These are phyloP conservation scores for Leptopterna dolabrata DNA, from an alignment of 2,888 invertebrate species.

Conservation along the genomic window DNA sequence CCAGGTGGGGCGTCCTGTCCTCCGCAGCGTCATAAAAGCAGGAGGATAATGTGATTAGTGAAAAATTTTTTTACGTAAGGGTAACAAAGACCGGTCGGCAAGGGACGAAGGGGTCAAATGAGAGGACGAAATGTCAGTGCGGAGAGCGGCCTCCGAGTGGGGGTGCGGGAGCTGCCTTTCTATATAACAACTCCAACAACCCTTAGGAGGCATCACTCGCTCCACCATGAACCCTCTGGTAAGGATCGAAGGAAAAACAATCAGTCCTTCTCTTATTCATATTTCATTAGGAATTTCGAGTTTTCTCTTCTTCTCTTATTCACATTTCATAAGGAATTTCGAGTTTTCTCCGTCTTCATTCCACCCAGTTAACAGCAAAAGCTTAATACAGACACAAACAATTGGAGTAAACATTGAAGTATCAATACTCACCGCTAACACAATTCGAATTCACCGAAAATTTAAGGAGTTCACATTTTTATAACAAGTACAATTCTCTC, in stretches of 20 bases:
- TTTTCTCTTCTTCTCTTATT: neutral
- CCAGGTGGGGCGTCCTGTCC: neutral
- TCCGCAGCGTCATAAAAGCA: neutral
- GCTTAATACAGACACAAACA: neutral
- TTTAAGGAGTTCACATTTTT: too few species aligned
- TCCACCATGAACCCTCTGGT: constrained; percentile 48
- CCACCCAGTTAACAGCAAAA: neutral
- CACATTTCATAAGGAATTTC: neutral
- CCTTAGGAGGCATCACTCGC: constrained; percentile 14
- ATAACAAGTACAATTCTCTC: too few species aligned
- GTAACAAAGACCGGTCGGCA: neutral
- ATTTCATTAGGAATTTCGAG: neutral
- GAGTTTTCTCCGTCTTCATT: too few species aligned
- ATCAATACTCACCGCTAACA: too few species aligned
- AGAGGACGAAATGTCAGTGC: constrained; percentile 13
- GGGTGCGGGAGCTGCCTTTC: neutral
- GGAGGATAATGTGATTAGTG: neutral
- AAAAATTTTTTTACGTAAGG: constrained; percentile 3
- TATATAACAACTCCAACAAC: constrained; percentile 13
- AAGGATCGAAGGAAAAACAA: neutral
- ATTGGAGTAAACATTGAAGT: too few species aligned
- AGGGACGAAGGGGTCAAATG: neutral
- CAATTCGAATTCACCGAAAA: too few species aligned
- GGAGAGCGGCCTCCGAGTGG: neutral
- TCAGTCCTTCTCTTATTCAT: neutral